phyloP scores from a whole-genome alignment of 2,888 invertebrate species.

The Capitulum mitella region DNA sequence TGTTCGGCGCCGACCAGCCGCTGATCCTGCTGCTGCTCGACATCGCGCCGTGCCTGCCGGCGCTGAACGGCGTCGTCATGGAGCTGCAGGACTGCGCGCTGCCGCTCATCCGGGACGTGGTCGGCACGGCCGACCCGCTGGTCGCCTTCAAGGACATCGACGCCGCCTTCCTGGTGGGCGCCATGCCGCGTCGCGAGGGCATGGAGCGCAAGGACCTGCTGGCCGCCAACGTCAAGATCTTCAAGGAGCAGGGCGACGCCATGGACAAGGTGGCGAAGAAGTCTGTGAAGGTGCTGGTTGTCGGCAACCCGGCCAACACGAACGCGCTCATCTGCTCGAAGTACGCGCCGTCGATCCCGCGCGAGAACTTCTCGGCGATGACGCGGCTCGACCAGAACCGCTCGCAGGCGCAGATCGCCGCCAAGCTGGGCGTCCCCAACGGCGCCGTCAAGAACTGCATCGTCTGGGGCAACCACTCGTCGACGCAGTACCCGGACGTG shows the following conservation, averaged over 20 bases:
- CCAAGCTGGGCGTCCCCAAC: conserved; percentile 50
- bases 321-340: conserved; percentile 93
- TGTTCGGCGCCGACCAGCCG: conserved; percentile 82
- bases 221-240: conserved; percentile 95
- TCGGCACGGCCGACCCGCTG: conserved; percentile 78
- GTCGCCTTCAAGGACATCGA: conserved; percentile 93
- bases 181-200: conserved; percentile 94
- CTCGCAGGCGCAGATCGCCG: conserved; percentile 51
- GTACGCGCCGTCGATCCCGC: conserved; percentile 92
- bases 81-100: conserved; percentile 93
- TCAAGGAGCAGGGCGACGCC: conserved; percentile 89
- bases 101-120: conserved; percentile 59
- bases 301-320: conserved; percentile 99
- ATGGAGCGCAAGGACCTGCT: conserved; percentile 98
- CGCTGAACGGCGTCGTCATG: conserved; percentile 97
- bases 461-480: conserved; percentile 99
- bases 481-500: conserved; percentile 96
- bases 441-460: conserved; percentile 78
- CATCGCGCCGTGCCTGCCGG: conserved; percentile 90
- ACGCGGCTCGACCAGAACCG: conserved; percentile 97
- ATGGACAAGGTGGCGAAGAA: conserved; percentile 83
- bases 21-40: conserved; percentile 84
- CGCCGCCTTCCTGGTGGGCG: conserved; percentile 92
- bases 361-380: conserved; percentile 94
- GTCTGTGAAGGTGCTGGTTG: conserved; percentile 89